Conservation (phyloP, 2,888 invertebrate genomes). For the Noctua fimbriata region DNA sequence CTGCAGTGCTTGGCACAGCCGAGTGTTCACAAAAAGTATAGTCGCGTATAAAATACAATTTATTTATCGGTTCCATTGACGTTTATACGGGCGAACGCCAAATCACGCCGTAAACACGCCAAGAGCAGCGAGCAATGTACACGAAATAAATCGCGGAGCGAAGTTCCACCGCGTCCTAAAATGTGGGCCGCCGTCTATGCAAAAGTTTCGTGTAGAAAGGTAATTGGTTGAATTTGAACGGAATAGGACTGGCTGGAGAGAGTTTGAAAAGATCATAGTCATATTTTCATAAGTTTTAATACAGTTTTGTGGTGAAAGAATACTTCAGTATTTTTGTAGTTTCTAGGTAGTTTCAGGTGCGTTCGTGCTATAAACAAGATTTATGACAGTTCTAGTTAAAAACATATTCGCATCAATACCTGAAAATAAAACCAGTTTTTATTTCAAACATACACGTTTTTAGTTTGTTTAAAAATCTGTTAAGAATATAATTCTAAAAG, state of each 20-base stretch:
- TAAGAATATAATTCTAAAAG: neutral
- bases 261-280: conserved; percentile 29
- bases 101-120: conserved; percentile 62
- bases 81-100: conserved; percentile 72
- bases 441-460: neutral
- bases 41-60: conserved; percentile 79
- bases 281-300: conserved; percentile 29
- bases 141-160: conserved; percentile 45
- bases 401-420: neutral
- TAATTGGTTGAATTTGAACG: conserved; percentile 44
- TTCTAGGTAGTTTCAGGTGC: neutral
- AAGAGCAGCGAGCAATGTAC: conserved; percentile 56
- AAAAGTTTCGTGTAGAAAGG: conserved; percentile 46
- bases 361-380: neutral
- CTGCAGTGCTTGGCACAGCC: conserved; percentile 78
- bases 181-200: conserved; percentile 17
- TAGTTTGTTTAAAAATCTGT: neutral
- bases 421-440: neutral
- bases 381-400: neutral
- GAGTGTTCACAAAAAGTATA: conserved; percentile 74
- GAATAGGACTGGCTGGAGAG: conserved; percentile 11
- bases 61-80: conserved; percentile 80
- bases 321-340: neutral
- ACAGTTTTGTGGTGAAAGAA: conserved; percentile 4
- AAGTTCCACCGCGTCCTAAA: conserved; percentile 50